Evolutionary conservation across 1,140 invertebrate genomes (phyloP).

Genomic region (Globodera rostochiensis): DNA sequence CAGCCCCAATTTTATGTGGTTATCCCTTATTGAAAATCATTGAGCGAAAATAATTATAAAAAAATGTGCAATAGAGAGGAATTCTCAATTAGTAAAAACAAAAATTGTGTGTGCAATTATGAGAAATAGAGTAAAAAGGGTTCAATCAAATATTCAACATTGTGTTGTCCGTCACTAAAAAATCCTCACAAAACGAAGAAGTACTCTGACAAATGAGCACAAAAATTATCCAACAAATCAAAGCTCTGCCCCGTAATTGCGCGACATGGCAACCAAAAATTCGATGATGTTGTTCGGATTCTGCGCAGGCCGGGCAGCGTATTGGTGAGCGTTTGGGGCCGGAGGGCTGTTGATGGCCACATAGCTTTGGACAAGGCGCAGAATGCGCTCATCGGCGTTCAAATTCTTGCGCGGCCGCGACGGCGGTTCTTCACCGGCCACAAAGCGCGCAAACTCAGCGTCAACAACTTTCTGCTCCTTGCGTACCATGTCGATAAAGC

Average conservation of each 20-base stretch:
- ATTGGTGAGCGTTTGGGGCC: background rate
- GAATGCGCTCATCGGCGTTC: constrained; percentile 12
- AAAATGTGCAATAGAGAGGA: too few relatives aligned
- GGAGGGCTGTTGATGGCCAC: background rate
- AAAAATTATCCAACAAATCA: background rate
- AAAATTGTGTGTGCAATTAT: too few relatives aligned
- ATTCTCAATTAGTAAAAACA: too few relatives aligned
- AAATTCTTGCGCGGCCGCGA: background rate
- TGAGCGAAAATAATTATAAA: too few relatives aligned
- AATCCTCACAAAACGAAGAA: too few relatives aligned
- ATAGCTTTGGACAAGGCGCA: constrained; percentile 12
- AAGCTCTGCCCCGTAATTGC: constrained; percentile 21
- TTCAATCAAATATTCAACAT: too few relatives aligned
- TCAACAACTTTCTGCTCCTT: constrained; percentile 16
- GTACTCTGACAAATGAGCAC: too few relatives aligned
- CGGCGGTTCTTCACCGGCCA: constrained; percentile 11
- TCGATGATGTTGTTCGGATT: constrained; percentile 19
- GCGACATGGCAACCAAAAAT: constrained; percentile 12
- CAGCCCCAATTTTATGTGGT: too few relatives aligned
- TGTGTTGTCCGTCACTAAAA: too few relatives aligned
- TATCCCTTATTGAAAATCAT: too few relatives aligned
- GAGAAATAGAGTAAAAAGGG: too few relatives aligned
- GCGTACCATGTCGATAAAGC: constrained; percentile 18
- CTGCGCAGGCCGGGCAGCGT: constrained; percentile 8
- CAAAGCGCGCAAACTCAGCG: constrained; percentile 14